These are phyloP conservation scores for Dicrostonyx torquatus DNA, from an alignment of 2,797 vertebrate genomes.

Conservation along the genomic window DNA sequence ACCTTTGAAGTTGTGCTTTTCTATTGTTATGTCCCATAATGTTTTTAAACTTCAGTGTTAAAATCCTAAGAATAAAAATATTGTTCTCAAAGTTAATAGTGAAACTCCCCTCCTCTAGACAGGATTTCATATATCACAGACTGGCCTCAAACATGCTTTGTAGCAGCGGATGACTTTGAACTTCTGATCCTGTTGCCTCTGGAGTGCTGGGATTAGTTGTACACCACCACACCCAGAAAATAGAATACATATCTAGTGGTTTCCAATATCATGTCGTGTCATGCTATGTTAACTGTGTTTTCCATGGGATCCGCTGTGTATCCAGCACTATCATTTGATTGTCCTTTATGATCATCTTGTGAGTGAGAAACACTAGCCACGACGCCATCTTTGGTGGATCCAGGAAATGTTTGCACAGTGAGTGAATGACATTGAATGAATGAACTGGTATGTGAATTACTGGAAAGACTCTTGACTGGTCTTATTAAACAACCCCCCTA, in stretches of 20 bases:
- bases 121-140: neutral
- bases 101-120: neutral
- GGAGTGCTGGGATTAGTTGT: neutral
- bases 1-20: neutral
- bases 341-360: neutral
- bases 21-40: neutral
- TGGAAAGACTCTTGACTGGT: neutral
- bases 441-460: neutral
- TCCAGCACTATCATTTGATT: neutral
- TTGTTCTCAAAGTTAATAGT: neutral
- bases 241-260: neutral
- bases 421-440: neutral
- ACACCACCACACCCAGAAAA: too few species aligned
- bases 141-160: neutral
- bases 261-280: neutral
- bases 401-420: neutral
- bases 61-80: neutral
- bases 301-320: neutral
- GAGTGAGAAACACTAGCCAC: neutral
- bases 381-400: neutral
- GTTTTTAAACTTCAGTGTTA: neutral
- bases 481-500: neutral
- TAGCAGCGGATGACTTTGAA: neutral
- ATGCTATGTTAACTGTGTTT: neutral
- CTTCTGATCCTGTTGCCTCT: neutral